Evolutionary conservation across 2,888 invertebrate species (phyloP), one percentile per base, ranked within the genome.

Genomic region (Ferrisia virgata): DNA sequence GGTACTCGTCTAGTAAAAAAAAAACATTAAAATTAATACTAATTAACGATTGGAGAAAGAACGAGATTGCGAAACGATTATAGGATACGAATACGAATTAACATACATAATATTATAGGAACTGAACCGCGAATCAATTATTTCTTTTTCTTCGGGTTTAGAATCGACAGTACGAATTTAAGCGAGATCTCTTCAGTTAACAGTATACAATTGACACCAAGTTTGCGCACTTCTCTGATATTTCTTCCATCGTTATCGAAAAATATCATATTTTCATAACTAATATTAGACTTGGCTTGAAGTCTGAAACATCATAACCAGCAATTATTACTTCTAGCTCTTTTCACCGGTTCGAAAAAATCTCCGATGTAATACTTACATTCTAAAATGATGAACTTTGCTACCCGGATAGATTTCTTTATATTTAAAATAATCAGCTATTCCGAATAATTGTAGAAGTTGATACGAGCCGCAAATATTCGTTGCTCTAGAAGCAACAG

Each of bases 381-480:
- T 85, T 15, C 85, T 76, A 83, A 87, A 87, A 85, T 87, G 87
- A 25, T 86, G 76, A 2, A 84, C 86, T 85, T 87, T 87, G 15
- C 85, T 79, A 18, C 86, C 86, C 8, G 87, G 87, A 85, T 87
- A 87, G 40, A 87, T 87, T 85, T 87, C 86, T 82, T 86, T 86
- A 79, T 86, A 87, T 22, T 84, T 85, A 82, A 87, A 87, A 76
- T 84, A 86, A 13, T 86, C 76, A n/a, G 86, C 82, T 64, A 87
- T 85, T 81, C 85, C 81, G 81, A 87, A 87, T 33, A 86, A 84
- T 58, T 86, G 86, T 22, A 87, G 82, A 31, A 87, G 85, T 40
- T 87, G 86, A 72, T 86, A 87, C 18, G 87, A 87, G 8, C 86
- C 86, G 25, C 86, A 85, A 43, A 87, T 86, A 83, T 87, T 86